Base-by-base conservation (phyloP, 2,888 invertebrate species). In the Agrochola lota region DNA sequence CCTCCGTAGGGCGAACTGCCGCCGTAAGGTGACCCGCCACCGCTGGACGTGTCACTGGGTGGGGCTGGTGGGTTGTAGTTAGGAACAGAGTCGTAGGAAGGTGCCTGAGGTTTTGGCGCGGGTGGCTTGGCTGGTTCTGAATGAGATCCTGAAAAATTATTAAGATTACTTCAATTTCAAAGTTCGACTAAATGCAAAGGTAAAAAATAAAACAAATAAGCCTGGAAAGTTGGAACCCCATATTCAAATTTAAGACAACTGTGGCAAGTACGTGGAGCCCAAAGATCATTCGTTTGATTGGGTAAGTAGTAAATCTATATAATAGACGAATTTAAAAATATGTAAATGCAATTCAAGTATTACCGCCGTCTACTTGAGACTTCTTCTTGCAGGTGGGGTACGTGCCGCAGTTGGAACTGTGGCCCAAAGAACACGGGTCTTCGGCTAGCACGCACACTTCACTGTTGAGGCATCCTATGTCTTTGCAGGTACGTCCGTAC, bases 401-500 rank as follows among this genome's bases (percentile, higher is more conserved):
- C 67, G 95, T 97, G 76, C 98, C 98, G 85, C 98, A 98, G 80
- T 97, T 96, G 76, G 95, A 94, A 73, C 95, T 92, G 85, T 97
- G 97, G 26, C 97, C 97, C 87, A 96, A 97, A 23, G 97, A 95
- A 92, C 98, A 98, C 1, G 98, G 97, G 88, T 98, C 98, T 90
- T 98, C 97, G 1, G 97, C 97, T 91, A 98, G 97, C 77, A 98
- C 97, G 94, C 98, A 98, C 79, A 97, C 97, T 94, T 98, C 97
- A 90, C 96, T 98, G 91, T 97, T 97, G 74, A 97, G 95, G 91
- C 98, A 98, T 71, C 98, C 98, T 89, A 98, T 98, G 91, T 98
- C 98, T 90, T 97, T 97, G 93, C 98, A 98, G 40, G 97, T 97
- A 87, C 98, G 97, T 80, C 98, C 98, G 93, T 98, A 98, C 94